Conservation (phyloP, 2,888 invertebrate species). For the Drosophila helvetica region DNA sequence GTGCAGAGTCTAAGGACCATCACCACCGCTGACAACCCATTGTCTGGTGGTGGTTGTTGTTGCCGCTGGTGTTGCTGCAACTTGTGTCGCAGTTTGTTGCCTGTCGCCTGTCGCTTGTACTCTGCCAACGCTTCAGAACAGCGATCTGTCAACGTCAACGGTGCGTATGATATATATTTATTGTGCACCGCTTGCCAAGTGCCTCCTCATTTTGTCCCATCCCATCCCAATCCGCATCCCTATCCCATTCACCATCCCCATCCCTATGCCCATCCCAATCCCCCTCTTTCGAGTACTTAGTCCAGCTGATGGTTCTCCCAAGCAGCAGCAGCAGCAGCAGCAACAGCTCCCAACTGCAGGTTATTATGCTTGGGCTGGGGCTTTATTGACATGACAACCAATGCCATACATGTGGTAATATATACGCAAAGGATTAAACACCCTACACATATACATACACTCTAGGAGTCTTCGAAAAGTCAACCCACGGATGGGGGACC, state of each 20-base stretch:
- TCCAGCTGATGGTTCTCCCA: neutral
- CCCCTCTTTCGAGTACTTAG: conserved; percentile 2
- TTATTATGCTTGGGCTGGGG: conserved; percentile 16
- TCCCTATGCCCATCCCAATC: neutral
- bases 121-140: conserved; percentile 53
- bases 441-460: neutral
- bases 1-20: conserved; percentile 8
- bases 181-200: conserved; percentile 52
- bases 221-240: neutral
- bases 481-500: no score
- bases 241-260: no score
- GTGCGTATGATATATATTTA: conserved; percentile 78
- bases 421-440: conserved; percentile 4
- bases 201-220: conserved; percentile 15
- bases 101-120: conserved; percentile 26
- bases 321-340: neutral
- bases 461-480: neutral
- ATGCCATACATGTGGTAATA: conserved; percentile 31
- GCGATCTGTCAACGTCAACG: conserved; percentile 79
- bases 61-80: neutral
- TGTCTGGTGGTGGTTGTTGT: neutral
- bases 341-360: conserved; percentile 14
- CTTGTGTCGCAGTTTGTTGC: conserved; percentile 35
- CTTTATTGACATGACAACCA: conserved; percentile 19
- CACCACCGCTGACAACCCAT: neutral